These are phyloP conservation scores for Hanleya hanleyi DNA, from an alignment of 2,888 invertebrate species.

Conservation along the genomic window DNA sequence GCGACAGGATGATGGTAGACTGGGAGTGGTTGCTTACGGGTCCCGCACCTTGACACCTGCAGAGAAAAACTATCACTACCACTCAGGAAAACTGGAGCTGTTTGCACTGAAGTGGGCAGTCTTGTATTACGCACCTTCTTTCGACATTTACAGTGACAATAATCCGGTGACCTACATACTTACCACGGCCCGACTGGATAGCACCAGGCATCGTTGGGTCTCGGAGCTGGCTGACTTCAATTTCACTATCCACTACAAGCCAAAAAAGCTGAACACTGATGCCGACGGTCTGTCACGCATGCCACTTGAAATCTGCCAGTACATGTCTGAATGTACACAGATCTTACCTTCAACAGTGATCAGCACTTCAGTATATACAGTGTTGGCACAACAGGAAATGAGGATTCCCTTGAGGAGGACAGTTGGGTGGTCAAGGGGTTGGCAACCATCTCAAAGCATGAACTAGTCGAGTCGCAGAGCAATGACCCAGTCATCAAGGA, in stretches of 20 bases:
- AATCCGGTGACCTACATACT: constrained; percentile 18
- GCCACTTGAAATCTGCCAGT: constrained; percentile 16
- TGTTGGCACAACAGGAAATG: no score
- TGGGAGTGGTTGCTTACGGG: constrained; percentile 17
- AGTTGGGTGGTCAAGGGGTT: no score
- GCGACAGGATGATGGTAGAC: constrained; percentile 10
- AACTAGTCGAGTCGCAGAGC: neutral
- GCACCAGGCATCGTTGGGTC: constrained; percentile 10
- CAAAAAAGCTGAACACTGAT: constrained; percentile 14
- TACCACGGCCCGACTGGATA: constrained; percentile 17
- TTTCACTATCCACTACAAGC: constrained; percentile 13
- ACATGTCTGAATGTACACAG: constrained; percentile 16
- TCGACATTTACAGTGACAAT: constrained; percentile 17
- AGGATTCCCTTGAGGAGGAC: no score
- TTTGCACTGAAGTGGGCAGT: constrained; percentile 27
- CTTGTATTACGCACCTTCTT: constrained; percentile 19
- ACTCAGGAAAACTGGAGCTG: constrained; percentile 23
- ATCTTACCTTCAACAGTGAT: neutral
- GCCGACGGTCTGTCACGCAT: constrained; percentile 23
- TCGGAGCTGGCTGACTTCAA: constrained; percentile 18
- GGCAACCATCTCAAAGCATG: neutral
- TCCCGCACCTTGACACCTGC: constrained; percentile 18
- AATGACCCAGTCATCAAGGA: neutral
- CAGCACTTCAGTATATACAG: no score
- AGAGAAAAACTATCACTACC: constrained; percentile 9